Conservation (phyloP, 1,140 invertebrate genomes). For the Whitmania pigra region DNA sequence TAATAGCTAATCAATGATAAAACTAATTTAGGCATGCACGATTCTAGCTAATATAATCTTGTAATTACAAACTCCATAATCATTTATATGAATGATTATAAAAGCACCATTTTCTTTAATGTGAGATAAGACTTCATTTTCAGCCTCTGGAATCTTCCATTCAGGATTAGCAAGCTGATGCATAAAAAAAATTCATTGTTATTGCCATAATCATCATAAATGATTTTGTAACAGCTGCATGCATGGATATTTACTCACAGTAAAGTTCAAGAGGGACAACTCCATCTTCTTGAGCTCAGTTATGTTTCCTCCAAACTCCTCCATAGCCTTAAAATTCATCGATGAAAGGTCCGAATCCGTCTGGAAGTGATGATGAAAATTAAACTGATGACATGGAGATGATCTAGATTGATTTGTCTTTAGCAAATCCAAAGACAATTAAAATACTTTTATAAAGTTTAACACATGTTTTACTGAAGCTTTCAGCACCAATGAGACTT, state of each 20-base stretch:
- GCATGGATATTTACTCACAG: no score
- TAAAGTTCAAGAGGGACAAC: neutral
- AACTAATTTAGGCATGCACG: no score
- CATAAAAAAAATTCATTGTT: neutral
- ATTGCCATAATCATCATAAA: neutral
- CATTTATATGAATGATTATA: neutral
- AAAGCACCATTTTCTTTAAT: neutral
- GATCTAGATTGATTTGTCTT: neutral
- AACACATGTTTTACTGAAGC: neutral
- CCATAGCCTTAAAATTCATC: neutral
- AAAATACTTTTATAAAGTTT: neutral
- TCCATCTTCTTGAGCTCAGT: neutral
- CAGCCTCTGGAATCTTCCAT: slow-evolving; percentile 3
- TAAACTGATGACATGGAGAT: no score
- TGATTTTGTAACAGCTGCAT: neutral
- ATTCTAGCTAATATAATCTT: neutral
- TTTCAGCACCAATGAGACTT: neutral
- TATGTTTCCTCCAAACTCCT: neutral
- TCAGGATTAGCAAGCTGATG: slow-evolving; percentile 7
- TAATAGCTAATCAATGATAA: no score
- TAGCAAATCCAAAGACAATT: neutral
- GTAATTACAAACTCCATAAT: neutral
- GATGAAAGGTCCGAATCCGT: neutral
- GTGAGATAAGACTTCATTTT: neutral
- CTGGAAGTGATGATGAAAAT: neutral